Evolutionary conservation across 2,888 invertebrate species (phyloP), one percentile per base, ranked within the genome.

Genomic region (Hecatera dysodea): DNA sequence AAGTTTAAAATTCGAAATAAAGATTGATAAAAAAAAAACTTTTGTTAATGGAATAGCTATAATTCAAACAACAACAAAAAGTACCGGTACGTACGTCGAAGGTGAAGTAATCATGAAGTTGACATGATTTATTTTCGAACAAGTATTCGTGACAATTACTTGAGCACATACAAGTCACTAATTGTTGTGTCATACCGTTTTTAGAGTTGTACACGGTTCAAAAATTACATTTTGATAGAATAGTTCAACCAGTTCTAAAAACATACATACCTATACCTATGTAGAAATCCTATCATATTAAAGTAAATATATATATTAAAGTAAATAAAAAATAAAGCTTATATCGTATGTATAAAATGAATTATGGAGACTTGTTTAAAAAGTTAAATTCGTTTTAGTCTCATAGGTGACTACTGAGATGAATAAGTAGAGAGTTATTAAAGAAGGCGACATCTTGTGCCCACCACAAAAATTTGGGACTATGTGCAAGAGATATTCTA

Each of bases 101-200:
- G n/a, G n/a, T n/a, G n/a, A n/a, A n/a, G n/a, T n/a, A n/a, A n/a
- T 39, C 2, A 15, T 4, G 11, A 22, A 22, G 27, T 53, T 22
- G 36, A 19, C 19, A 46, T 55, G 2, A 36, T 56, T 19, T 48
- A 56, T 61, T 71, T 44, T 53, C 22, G 8, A 22, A 8, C 8
- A 12, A 19, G 19, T 29, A 33, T 22, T 36, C 52, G 62, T 70
- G 50, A 36, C 19, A 62, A 22, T 72, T 72, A 44, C 50, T 2
- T 22, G 44, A 27, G n/a, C 17, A 63, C 3, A 71, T 19, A 46
- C 19, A 19, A 62, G 4, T 22, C 12, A 17, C 9, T 9, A 29
- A 44, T 52, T 44, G 1, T 44, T 44, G 27, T 24, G 17, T 24
- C 12, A 52, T 22, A 29, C 27, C 19, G 5, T 62, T 27, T 39